phyloP scores from a whole-genome alignment of 2,113 vertebrate genomes.

The Natator depressus region DNA sequence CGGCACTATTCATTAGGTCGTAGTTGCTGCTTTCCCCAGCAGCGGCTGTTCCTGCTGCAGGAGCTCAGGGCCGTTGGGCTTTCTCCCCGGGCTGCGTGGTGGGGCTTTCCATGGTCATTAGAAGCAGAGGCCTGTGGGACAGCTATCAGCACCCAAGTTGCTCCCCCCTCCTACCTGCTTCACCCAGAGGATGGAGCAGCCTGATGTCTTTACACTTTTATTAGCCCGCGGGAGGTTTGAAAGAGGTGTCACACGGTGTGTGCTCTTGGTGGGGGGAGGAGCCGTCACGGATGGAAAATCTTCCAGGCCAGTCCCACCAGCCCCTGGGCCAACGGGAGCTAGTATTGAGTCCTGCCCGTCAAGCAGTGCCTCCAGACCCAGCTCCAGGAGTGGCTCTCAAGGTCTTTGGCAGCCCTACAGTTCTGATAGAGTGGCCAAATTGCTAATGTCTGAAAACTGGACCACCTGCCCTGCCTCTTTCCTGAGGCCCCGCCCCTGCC shows the following conservation, averaged over 20 bases:
- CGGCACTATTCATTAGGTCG: neutral
- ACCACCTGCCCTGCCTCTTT: too few relatives aligned
- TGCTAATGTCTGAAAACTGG: too few relatives aligned
- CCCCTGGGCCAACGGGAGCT: neutral
- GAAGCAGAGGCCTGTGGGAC: neutral
- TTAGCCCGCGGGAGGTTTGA: neutral
- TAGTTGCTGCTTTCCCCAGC: too few relatives aligned
- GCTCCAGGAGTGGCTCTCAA: too few relatives aligned
- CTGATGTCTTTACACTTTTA: neutral
- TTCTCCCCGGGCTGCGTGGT: neutral
- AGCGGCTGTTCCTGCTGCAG: neutral
- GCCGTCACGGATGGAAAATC: too few relatives aligned
- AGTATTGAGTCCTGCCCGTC: neutral
- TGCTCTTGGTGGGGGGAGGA: neutral
- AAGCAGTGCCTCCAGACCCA: neutral
- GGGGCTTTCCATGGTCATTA: neutral
- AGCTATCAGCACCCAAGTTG: neutral
- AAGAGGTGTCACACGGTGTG: neutral
- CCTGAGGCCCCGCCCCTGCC: too few relatives aligned
- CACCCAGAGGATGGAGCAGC: neutral
- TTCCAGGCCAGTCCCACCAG: too few relatives aligned
- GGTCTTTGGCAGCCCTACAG: too few relatives aligned
- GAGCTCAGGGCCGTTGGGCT: neutral
- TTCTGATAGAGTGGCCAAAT: too few relatives aligned
- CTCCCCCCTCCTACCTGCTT: neutral